These are phyloP conservation scores for Meandrina meandrites DNA, from an alignment of 92 coral and sea anemone species.

Conservation along the genomic window DNA sequence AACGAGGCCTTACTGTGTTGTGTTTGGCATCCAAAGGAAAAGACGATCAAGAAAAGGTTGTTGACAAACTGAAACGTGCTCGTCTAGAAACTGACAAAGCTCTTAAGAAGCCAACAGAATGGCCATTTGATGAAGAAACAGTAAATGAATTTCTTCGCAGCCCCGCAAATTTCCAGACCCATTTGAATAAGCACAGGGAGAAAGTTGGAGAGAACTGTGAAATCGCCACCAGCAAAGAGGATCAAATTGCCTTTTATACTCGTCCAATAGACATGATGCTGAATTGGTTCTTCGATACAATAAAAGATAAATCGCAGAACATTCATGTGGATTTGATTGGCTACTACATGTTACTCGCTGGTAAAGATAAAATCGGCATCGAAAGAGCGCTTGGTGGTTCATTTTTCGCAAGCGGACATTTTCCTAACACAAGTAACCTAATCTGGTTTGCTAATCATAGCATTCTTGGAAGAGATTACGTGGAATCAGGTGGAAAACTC, in stretches of 20 bases:
- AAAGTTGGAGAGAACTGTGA: constrained; percentile 11
- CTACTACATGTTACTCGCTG: constrained; percentile 65
- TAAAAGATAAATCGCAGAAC: not conserved
- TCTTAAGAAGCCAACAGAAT: constrained; percentile 2
- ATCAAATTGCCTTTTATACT: constrained; percentile 60
- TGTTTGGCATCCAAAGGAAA: constrained; percentile 52
- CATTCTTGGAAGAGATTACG: constrained; percentile 50
- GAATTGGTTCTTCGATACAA: constrained; percentile 50
- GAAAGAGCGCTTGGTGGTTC: constrained; percentile 76
- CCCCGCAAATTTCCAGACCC: not conserved
- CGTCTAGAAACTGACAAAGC: constrained; percentile 34
- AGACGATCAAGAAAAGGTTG: not conserved
- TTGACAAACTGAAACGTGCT: constrained; percentile 18
- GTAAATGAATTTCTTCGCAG: constrained; percentile 2
- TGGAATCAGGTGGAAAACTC: constrained; percentile 8
- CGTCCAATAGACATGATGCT: constrained; percentile 52
- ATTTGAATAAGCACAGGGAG: constrained; percentile 17
- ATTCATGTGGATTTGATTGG: constrained; percentile 53
- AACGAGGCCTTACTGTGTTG: constrained; percentile 71
- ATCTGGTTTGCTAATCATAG: constrained; percentile 55
- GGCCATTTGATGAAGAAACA: constrained; percentile 33
- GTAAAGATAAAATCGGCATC: constrained; percentile 73
- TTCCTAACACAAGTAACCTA: constrained; percentile 41
- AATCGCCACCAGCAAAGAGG: not conserved
- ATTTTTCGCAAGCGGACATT: constrained; percentile 63